Conservation (phyloP, 2,888 invertebrate genomes). For the Pardosa pseudoannulata region DNA sequence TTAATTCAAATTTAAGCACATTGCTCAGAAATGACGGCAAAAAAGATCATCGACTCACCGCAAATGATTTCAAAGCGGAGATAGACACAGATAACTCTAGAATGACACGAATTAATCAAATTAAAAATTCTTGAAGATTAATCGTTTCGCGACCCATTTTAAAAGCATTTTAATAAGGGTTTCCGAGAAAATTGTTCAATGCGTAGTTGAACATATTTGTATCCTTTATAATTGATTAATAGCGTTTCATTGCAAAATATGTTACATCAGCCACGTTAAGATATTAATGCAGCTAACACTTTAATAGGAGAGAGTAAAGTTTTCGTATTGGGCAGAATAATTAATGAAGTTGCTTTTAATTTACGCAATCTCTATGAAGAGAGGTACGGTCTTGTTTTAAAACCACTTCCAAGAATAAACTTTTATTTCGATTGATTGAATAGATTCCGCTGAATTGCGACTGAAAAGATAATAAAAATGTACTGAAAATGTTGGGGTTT, state of each 20-base stretch:
- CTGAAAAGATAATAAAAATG: too few relatives aligned
- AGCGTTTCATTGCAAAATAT: conserved; percentile 14
- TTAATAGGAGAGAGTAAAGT: conserved; percentile 4
- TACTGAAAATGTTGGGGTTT: too few relatives aligned
- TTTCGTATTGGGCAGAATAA: conserved; percentile 16
- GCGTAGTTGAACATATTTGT: not conserved
- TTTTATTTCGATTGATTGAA: not conserved
- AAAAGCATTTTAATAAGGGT: conserved; percentile 39
- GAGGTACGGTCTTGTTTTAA: not conserved
- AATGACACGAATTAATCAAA: conserved; percentile 36
- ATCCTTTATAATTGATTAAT: conserved; percentile 35
- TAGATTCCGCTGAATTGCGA: not conserved
- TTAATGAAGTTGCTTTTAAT: conserved; percentile 27
- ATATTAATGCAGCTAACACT: conserved; percentile 17
- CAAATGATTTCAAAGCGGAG: too few relatives aligned
- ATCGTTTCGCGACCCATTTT: conserved; percentile 12
- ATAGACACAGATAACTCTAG: too few relatives aligned
- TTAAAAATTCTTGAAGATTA: conserved; percentile 33
- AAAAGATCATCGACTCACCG: too few relatives aligned
- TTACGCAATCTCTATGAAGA: not conserved
- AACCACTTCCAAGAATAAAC: not conserved
- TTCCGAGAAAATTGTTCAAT: conserved; percentile 19
- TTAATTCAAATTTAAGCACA: too few relatives aligned
- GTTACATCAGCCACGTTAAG: not conserved
- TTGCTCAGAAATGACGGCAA: too few relatives aligned